phyloP scores from a whole-genome alignment of 2,113 vertebrate species.

The Callocephalon fimbriatum region DNA sequence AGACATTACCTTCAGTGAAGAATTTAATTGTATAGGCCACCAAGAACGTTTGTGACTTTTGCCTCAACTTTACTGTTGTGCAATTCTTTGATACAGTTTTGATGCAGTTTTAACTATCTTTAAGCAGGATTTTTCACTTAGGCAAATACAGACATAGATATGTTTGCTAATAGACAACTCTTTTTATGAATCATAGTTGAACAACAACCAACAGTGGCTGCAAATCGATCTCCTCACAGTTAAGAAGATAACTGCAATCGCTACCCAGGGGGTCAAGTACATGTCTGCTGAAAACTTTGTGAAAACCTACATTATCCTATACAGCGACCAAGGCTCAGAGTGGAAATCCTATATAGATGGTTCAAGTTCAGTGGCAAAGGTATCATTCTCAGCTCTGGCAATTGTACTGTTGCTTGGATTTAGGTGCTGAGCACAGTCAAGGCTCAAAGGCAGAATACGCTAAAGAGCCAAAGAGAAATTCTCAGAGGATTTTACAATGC shows the following conservation, averaged over 20 bases:
- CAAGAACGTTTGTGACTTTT: neutral
- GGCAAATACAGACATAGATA: neutral
- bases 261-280: slow-evolving; percentile 89
- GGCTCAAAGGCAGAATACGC: neutral
- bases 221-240: slow-evolving; percentile 86
- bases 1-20: neutral
- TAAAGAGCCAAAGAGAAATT: neutral
- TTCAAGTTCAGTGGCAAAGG: slow-evolving; percentile 78
- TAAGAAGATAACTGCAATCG: slow-evolving; percentile 91
- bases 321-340: slow-evolving; percentile 81
- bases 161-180: neutral
- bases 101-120: neutral
- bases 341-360: slow-evolving; percentile 85
- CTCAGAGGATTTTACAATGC: neutral
- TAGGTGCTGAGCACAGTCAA: neutral
- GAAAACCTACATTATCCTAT: slow-evolving; percentile 80
- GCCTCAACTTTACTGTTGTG: neutral
- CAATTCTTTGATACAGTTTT: neutral
- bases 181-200: slow-evolving; percentile 72
- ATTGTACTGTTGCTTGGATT: neutral
- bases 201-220: slow-evolving; percentile 89
- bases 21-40: neutral
- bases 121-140: neutral
- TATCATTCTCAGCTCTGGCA: slow-evolving; percentile 42
- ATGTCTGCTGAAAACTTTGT: slow-evolving; percentile 85